Conservation (phyloP, 2,888 invertebrate genomes). For the Galerucella nymphaeae region DNA sequence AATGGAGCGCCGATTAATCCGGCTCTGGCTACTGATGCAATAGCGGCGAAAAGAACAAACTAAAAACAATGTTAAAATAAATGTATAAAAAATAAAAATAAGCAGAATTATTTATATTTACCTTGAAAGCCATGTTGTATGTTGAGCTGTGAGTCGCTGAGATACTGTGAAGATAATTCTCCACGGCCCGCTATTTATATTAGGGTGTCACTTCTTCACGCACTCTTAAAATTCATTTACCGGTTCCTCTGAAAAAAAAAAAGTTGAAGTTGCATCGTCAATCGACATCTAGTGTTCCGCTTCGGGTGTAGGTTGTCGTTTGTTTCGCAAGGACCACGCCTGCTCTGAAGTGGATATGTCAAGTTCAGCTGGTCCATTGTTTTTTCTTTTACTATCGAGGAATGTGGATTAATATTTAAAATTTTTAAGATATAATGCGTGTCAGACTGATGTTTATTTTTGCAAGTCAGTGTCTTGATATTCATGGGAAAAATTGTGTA, state of each 20-base stretch:
- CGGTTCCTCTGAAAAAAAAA: constrained; percentile 38
- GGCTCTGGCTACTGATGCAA: constrained; percentile 53
- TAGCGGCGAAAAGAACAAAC: constrained; percentile 52
- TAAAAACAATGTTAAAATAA: constrained; percentile 38
- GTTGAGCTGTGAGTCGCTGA: constrained; percentile 15
- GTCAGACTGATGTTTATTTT: not conserved
- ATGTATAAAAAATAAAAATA: constrained; percentile 19
- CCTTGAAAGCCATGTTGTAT: constrained; percentile 35
- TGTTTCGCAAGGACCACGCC: constrained; percentile 34
- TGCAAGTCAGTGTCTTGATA: not conserved
- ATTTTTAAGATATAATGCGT: not conserved
- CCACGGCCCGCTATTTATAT: constrained; percentile 33
- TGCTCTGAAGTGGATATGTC: constrained; percentile 18
- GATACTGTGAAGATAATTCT: constrained; percentile 20
- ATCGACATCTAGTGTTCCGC: constrained; percentile 27
- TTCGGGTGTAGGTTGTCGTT: constrained; percentile 25
- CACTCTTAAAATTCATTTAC: constrained; percentile 27
- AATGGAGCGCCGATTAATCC: constrained; percentile 57
- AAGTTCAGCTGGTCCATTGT: constrained; percentile 17
- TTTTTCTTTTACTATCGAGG: constrained; percentile 5
- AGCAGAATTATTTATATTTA: no score
- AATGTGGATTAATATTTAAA: not conserved
- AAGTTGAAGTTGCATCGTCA: constrained; percentile 24
- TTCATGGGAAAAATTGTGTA: not conserved
- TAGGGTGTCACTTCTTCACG: constrained; percentile 31